Evolutionary conservation across 2,888 invertebrate species (phyloP), one percentile per base, ranked within the genome.

Genomic region (Aporophyla lueneburgensis): DNA sequence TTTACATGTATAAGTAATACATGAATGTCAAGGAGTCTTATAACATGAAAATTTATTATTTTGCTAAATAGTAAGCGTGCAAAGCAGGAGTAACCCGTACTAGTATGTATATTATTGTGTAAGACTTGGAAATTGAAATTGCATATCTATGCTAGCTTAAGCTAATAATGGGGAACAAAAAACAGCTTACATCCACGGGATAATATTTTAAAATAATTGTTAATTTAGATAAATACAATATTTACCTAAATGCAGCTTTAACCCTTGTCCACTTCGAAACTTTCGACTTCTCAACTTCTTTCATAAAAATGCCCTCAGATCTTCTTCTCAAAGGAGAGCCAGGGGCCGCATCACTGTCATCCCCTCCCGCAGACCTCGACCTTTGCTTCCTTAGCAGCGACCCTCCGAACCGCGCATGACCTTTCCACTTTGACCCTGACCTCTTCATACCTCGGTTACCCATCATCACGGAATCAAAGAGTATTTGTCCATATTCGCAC

Each of bases 251-350:
- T 21, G 99, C 99, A 65, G 98, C 98, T 93, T 99, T 99, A 16
- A 99, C 99, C 94, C 98, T 98, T 0, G 98, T 98, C 99, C 99
- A 99, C 91, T 99, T 99, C 0, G 98, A 98, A 68, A 98, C 97
- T 90, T 98, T 98, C 0, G 97, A 96, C 74, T 96, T 96, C 27
- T 96, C 96, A 0, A 96, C 95, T 86, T 96, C 96, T 75, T 96
- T 96, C 66, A 91, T 85, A 67, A 95, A 95, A 5, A 96, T 87
- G 0, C 95, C 95, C 78, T 95, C 96, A 14, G 95, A 96, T 71
- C 93, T 93, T 83, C 95, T 92, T 80, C 96, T 91, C 33, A 96
- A 74, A 2, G 96, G 96, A 19, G 95, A 94, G 0, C 94, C 94
- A 0, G 94, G 94, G 10, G 93, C 81, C 0, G 86, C 94, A 67